Conservation (phyloP, 2,888 invertebrate genomes). For the Tridacna gigas region DNA sequence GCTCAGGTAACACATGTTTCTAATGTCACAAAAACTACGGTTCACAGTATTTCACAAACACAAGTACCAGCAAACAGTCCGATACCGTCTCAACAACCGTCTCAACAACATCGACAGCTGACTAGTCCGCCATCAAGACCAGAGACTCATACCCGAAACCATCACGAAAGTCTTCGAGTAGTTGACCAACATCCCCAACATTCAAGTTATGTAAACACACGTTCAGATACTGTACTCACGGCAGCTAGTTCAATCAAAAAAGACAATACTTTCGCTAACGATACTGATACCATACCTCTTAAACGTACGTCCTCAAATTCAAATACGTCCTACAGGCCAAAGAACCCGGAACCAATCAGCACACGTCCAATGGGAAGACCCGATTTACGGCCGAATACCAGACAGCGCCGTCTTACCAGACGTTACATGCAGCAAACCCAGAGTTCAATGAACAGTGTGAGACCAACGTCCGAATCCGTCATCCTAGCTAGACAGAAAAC, state of each 20-base stretch:
- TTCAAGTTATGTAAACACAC: neutral
- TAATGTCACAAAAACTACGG: neutral
- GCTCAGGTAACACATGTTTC: neutral
- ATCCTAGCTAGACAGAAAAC: conserved; percentile 65
- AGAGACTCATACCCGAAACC: conserved; percentile 3
- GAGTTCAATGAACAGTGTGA: conserved; percentile 36
- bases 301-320: conserved; percentile 46
- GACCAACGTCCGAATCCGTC: conserved; percentile 65
- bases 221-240: conserved; percentile 21
- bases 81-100: neutral
- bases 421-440: conserved; percentile 60
- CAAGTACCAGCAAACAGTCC: neutral
- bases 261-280: neutral
- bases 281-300: conserved; percentile 14
- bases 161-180: neutral
- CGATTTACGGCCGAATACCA: conserved; percentile 43
- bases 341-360: conserved; percentile 59
- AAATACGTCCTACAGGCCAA: conserved; percentile 39
- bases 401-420: conserved; percentile 55
- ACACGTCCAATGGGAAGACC: conserved; percentile 56
- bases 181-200: neutral
- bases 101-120: conserved; percentile 13
- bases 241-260: conserved; percentile 18
- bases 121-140: conserved; percentile 20
- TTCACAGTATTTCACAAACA: conserved; percentile 17